These are phyloP conservation scores for Pyrgilauda ruficollis DNA, from an alignment of 2,113 vertebrate genomes.

Conservation along the genomic window DNA sequence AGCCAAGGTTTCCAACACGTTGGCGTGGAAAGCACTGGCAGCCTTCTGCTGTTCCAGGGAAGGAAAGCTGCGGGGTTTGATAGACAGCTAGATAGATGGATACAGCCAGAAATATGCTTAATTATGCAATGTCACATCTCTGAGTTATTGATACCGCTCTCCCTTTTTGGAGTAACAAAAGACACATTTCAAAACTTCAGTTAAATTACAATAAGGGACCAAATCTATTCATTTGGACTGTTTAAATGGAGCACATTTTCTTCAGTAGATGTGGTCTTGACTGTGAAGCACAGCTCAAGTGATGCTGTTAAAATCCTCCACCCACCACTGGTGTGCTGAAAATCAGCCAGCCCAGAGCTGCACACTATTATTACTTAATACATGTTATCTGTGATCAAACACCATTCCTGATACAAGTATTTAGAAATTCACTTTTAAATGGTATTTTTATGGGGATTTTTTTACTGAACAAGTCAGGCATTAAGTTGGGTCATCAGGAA, in stretches of 20 bases:
- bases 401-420: background rate
- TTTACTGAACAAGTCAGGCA: background rate
- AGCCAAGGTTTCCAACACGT: background rate
- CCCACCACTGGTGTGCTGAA: slow-evolving; percentile 17
- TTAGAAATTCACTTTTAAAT: background rate
- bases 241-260: slow-evolving; percentile 16
- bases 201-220: slow-evolving; percentile 41
- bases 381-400: slow-evolving; percentile 32
- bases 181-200: slow-evolving; percentile 27
- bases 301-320: slow-evolving; percentile 10
- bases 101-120: background rate
- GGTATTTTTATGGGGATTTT: background rate
- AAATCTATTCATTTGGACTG: slow-evolving; percentile 8
- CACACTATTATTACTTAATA: slow-evolving; percentile 12
- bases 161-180: slow-evolving; percentile 30
- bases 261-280: slow-evolving; percentile 10
- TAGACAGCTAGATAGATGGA: background rate
- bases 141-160: background rate
- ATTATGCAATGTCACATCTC: slow-evolving; percentile 32
- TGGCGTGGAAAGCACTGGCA: background rate
- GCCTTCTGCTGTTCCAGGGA: background rate
- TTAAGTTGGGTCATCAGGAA: background rate
- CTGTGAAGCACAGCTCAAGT: background rate
- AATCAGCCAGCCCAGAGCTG: slow-evolving; percentile 39
- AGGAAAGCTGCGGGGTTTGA: background rate